A percentile compares a stretch with the other conserved stretches of the same genome.
phyloP scores from a whole-genome alignment of 2,113 vertebrate species.

The Alectura lathami region DNA sequence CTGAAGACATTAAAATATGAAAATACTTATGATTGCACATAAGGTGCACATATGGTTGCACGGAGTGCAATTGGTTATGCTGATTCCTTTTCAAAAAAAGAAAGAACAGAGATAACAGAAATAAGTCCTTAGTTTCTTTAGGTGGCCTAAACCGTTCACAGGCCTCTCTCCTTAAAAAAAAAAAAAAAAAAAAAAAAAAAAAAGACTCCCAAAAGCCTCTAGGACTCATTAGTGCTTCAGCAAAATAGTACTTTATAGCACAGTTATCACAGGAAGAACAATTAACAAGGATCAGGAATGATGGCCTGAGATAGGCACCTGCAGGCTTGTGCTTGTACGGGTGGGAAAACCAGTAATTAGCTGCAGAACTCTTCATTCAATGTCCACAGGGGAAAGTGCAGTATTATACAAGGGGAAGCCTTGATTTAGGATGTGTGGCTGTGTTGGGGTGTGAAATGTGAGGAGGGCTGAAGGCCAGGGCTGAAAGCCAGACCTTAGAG shows the following conservation, averaged over 20 bases:
- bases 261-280: neutral
- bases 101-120: neutral
- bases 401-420: neutral
- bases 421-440: neutral
- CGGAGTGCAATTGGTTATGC: neutral
- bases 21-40: too few relatives aligned
- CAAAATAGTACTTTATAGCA: neutral
- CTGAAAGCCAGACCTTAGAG: neutral
- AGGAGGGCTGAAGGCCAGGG: neutral
- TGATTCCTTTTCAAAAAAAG: neutral
- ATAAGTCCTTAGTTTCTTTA: neutral
- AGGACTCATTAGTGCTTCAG: neutral
- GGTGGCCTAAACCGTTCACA: neutral
- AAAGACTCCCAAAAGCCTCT: neutral
- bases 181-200: too few relatives aligned
- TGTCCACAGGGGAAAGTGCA: neutral
- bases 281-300: neutral
- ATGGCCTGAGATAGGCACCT: neutral
- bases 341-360: neutral
- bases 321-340: neutral
- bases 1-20: neutral
- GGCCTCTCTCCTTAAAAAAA: neutral
- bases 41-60: too few relatives aligned
- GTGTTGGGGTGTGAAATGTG: fast-evolving
- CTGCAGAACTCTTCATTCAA: neutral